Conservation (phyloP, 2,797 vertebrate genomes). For the Pachyuromys duprasi region DNA sequence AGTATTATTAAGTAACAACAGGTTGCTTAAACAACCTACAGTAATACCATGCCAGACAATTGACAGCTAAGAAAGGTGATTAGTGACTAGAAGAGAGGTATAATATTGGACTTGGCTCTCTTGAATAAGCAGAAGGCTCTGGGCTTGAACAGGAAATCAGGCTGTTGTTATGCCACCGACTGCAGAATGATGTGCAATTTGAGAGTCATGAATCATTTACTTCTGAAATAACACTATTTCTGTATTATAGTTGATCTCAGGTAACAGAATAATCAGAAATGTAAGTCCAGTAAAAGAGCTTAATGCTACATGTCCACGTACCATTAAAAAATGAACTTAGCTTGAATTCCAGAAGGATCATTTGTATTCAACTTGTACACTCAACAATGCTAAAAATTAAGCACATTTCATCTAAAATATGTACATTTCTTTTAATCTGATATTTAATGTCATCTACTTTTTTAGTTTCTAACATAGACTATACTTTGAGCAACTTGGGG, state of each 20-base stretch:
- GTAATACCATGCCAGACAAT: accelerated
- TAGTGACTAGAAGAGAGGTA: neutral
- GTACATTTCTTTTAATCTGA: neutral
- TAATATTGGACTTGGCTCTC: neutral
- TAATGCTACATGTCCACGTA: accelerated
- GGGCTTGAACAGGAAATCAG: neutral
- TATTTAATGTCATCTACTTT: neutral
- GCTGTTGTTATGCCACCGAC: neutral
- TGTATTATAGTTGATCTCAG: neutral
- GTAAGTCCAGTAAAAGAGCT: neutral
- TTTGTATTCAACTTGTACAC: neutral
- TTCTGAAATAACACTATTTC: neutral
- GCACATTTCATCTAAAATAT: neutral
- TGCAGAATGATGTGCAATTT: neutral
- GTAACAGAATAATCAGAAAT: neutral
- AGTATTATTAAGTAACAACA: neutral
- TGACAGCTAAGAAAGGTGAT: neutral
- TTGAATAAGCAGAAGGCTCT: neutral
- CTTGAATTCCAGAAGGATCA: neutral
- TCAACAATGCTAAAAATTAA: slow-evolving; percentile 8
- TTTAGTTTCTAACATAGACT: neutral
- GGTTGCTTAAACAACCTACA: neutral
- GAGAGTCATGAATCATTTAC: neutral
- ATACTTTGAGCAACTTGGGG: neutral
- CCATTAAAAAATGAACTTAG: neutral